Conservation (phyloP, 2,888 invertebrate genomes). For the Alloplasta piceator region DNA sequence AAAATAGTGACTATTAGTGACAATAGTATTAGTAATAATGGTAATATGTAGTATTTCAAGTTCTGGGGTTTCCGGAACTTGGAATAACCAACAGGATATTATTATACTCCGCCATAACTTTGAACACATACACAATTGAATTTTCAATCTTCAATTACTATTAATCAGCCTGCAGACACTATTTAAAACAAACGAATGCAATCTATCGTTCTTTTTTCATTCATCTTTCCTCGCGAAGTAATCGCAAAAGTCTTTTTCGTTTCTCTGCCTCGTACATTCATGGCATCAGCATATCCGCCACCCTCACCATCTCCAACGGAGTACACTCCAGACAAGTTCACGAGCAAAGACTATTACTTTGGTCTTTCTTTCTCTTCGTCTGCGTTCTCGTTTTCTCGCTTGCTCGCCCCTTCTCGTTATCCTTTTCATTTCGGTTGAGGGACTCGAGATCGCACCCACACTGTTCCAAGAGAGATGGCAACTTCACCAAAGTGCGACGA, state of each 20-base stretch:
- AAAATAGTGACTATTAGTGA: too few relatives aligned
- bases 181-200: not conserved
- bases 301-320: constrained; percentile 5
- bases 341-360: constrained; percentile 31
- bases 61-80: too few relatives aligned
- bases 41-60: too few relatives aligned
- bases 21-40: too few relatives aligned
- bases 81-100: too few relatives aligned
- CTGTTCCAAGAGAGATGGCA: constrained; percentile 15
- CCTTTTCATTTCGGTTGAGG: constrained; percentile 59
- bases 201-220: constrained; percentile 22
- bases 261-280: not conserved
- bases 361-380: constrained; percentile 14
- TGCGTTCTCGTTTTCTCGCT: constrained; percentile 47
- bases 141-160: not conserved
- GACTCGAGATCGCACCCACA: constrained; percentile 23
- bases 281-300: not conserved
- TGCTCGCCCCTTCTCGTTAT: constrained; percentile 45
- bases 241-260: not conserved
- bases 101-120: too few relatives aligned
- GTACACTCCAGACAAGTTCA: constrained; percentile 52
- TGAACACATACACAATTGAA: not conserved
- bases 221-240: not conserved
- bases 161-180: not conserved
- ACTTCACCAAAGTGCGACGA: constrained; percentile 55